phyloP scores from a whole-genome alignment of 2,888 invertebrate species.

The Perizoma flavofasciatum region DNA sequence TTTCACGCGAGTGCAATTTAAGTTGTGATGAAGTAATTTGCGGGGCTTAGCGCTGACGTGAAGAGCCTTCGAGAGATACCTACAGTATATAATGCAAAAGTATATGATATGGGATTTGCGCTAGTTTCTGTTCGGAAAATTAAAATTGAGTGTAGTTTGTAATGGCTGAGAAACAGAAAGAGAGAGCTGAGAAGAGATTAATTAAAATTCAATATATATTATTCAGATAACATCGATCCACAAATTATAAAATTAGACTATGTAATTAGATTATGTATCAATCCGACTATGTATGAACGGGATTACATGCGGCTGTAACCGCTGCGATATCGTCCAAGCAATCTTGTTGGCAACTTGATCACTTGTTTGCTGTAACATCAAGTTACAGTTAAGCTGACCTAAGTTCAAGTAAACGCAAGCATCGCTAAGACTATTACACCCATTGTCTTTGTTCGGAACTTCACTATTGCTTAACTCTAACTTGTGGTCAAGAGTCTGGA shows the following conservation, averaged over 20 bases:
- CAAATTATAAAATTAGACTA: too few species aligned
- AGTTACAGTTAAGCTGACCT: conserved; percentile 21
- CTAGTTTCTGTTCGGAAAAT: conserved; percentile 1
- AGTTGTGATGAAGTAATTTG: conserved; percentile 25
- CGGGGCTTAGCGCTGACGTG: conserved; percentile 19
- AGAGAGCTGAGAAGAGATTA: too few species aligned
- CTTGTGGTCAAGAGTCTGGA: not conserved
- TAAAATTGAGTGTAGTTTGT: not conserved
- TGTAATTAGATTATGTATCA: too few species aligned
- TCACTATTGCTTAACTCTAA: not conserved
- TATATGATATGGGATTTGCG: not conserved
- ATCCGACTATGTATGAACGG: not conserved
- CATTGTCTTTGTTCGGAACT: not conserved
- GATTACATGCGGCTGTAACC: not conserved
- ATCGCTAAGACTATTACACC: conserved; percentile 10
- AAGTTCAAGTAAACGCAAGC: conserved; percentile 19
- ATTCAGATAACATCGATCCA: too few species aligned
- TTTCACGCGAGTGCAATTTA: conserved; percentile 24
- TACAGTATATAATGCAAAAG: not conserved
- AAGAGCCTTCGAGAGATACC: conserved; percentile 5
- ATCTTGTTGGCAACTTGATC: conserved; percentile 8
- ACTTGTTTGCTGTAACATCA: conserved; percentile 15
- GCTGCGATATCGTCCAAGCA: conserved; percentile 5
- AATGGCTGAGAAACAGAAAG: too few species aligned
- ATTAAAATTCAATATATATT: too few species aligned